Conservation (phyloP, 2,888 invertebrate genomes). For the Barypeithes pellucidus region DNA sequence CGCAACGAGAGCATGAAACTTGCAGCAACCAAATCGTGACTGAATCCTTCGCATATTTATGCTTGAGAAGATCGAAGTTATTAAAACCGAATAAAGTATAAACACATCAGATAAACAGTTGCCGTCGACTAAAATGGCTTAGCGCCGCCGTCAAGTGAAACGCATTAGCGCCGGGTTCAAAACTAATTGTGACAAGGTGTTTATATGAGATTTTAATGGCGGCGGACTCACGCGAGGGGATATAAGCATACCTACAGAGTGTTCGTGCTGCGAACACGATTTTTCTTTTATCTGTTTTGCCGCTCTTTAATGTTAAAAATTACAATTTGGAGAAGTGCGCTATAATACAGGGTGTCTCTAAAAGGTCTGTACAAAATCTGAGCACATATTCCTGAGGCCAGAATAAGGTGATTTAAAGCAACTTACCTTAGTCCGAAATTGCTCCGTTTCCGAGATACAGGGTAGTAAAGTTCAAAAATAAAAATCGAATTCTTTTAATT, state of each 20-base stretch:
- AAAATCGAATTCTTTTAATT: too few species aligned
- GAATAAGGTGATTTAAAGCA: too few species aligned
- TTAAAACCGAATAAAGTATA: slow-evolving; percentile 26
- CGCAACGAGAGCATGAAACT: too few species aligned
- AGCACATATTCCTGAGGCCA: too few species aligned
- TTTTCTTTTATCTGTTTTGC: slow-evolving; percentile 42
- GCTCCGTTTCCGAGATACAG: too few species aligned
- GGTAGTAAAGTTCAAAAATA: too few species aligned
- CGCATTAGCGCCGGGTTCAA: slow-evolving; percentile 53
- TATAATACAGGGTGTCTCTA: too few species aligned
- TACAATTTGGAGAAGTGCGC: too few species aligned
- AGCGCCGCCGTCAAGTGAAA: slow-evolving; percentile 39
- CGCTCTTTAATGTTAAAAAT: slow-evolving; percentile 27
- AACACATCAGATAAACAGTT: slow-evolving; percentile 37
- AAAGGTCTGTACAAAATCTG: too few species aligned
- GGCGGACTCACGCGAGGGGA: slow-evolving; percentile 62
- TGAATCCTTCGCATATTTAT: not conserved
- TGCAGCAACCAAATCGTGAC: slow-evolving; percentile 10
- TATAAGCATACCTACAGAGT: slow-evolving; percentile 24
- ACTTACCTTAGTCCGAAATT: too few species aligned
- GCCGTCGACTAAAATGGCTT: slow-evolving; percentile 35
- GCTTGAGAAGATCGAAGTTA: slow-evolving; percentile 17
- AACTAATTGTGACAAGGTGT: slow-evolving; percentile 67
- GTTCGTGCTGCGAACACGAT: slow-evolving; percentile 47
- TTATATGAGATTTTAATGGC: slow-evolving; percentile 66